A percentile compares a stretch with the other conserved stretches of the same genome.
Conservation (phyloP, 2,888 invertebrate species). For the Apeira syringaria region DNA sequence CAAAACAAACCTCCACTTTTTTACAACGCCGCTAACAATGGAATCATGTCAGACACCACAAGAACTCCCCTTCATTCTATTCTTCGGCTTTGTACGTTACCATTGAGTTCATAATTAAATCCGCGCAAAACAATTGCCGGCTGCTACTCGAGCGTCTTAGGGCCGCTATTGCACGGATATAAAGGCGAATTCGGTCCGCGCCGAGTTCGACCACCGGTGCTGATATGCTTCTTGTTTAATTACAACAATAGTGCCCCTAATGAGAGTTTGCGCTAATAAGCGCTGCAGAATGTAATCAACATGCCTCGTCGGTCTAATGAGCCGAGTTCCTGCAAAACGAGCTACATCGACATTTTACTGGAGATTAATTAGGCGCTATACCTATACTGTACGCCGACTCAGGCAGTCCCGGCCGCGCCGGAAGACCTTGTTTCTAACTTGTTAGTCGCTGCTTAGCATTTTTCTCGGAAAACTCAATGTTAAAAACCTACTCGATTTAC, state of each 20-base stretch:
- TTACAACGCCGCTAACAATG: constrained; percentile 73
- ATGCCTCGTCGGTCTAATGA: constrained; percentile 81
- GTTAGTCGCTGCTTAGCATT: constrained; percentile 50
- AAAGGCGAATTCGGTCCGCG: constrained; percentile 53
- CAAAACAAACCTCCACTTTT: constrained; percentile 74
- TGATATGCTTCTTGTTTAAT: constrained; percentile 78
- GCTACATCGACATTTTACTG: constrained; percentile 76
- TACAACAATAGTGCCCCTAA: constrained; percentile 83
- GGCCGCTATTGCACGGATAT: constrained; percentile 44
- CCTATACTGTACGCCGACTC: constrained; percentile 46
- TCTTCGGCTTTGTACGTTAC: constrained; percentile 54
- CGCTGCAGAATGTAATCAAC: constrained; percentile 83
- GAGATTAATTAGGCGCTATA: constrained; percentile 79
- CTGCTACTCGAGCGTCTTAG: constrained; percentile 27
- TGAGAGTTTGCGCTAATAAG: constrained; percentile 83
- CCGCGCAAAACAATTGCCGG: constrained; percentile 62
- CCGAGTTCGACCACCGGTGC: constrained; percentile 43
- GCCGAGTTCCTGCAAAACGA: constrained; percentile 80
- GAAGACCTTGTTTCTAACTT: constrained; percentile 60
- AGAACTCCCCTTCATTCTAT: constrained; percentile 70
- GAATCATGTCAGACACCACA: constrained; percentile 74
- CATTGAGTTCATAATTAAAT: constrained; percentile 82
- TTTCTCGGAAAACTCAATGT: constrained; percentile 52
- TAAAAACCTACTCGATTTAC: constrained; percentile 37
- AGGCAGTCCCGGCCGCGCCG: constrained; percentile 49